Evolutionary conservation across 2,888 invertebrate species (phyloP), one percentile per base, ranked within the genome.

Genomic region (Anodontia alba): DNA sequence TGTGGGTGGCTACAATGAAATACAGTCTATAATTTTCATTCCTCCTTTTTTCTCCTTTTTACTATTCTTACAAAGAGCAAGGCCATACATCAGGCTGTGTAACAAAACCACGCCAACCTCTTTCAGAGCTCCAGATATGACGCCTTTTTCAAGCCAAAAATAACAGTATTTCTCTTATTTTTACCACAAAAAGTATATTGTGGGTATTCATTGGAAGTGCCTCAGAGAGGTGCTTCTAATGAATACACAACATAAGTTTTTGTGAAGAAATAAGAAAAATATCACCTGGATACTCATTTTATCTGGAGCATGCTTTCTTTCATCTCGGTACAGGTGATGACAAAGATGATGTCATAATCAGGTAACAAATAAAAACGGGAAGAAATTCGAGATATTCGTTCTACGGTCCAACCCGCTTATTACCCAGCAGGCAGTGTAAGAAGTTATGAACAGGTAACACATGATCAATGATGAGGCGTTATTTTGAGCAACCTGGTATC

Each of bases 1-100:
- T 62, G 62, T 62, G 62, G 62, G 62, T 62, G 62, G 62, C 33
- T 17, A 12, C 33, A 31, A 1, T 33, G 20, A 33, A 31, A 33
- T 62, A 23, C 33, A 57, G 5, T 31, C 62, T 62, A 62, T 62
- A 62, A 62, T 62, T 62, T 62, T 62, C 62, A 62, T 62, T 62
- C 33, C 33, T 33, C 17, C 62, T 62, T 10, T 33, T 62, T 23
- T 17, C 33, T 62, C 23, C 29, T 33, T 33, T 26, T 8, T 26
- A 26, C 26, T 26, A 26, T 26, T 54, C 26, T 26, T 7, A 49
- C 49, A 57, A 57, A 57, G 7, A 29, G 57, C 57, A 23, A 23
- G 57, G 29, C 23, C 29, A 3, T 26, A 17, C 29, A 57, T 29
- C 26, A 57, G 57, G 29, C 57, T 26, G 26, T 17, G 17, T 29